A percentile compares a stretch with the other conserved stretches of the same genome.
These are phyloP conservation scores for Lapara coniferarum DNA, from an alignment of 2,888 invertebrate genomes.

Conservation along the genomic window DNA sequence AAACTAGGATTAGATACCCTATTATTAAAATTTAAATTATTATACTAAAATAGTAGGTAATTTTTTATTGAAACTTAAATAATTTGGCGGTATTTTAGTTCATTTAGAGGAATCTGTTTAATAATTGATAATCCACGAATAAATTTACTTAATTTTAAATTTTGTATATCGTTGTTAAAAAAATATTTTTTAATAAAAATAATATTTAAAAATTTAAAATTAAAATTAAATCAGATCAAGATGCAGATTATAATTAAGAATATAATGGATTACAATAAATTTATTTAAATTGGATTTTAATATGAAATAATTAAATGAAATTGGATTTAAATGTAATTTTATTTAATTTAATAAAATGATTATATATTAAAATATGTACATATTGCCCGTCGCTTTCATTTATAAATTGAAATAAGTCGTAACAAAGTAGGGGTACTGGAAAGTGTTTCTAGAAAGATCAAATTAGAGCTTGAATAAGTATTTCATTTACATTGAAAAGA, in stretches of 20 bases:
- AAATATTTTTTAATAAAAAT: slow-evolving; percentile 72
- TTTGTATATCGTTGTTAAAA: slow-evolving; percentile 77
- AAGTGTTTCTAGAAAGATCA: slow-evolving; percentile 87
- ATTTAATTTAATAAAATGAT: too few species aligned
- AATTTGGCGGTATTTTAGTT: slow-evolving; percentile 88
- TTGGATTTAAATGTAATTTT: too few species aligned
- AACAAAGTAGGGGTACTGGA: slow-evolving; percentile 91
- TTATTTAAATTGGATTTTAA: too few species aligned
- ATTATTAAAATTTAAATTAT: slow-evolving; percentile 83
- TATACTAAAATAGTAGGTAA: slow-evolving; percentile 83
- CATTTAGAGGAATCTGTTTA: slow-evolving; percentile 88
- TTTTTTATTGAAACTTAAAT: slow-evolving; percentile 86
- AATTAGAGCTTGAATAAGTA: too few species aligned
- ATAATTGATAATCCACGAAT: slow-evolving; percentile 87
- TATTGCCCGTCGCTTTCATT: slow-evolving; percentile 66
- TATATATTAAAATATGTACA: too few species aligned
- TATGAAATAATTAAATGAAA: too few species aligned
- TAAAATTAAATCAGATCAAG: slow-evolving; percentile 87
- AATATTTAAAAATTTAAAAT: slow-evolving; percentile 67
- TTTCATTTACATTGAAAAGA: too few species aligned
- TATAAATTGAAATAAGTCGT: slow-evolving; percentile 89
- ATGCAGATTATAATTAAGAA: slow-evolving; percentile 87
- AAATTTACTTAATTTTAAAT: slow-evolving; percentile 78
- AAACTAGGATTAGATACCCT: slow-evolving; percentile 89
- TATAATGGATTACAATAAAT: too few species aligned